Base-by-base conservation (phyloP, 2,113 vertebrate genomes). In the Anolis sagrei region DNA sequence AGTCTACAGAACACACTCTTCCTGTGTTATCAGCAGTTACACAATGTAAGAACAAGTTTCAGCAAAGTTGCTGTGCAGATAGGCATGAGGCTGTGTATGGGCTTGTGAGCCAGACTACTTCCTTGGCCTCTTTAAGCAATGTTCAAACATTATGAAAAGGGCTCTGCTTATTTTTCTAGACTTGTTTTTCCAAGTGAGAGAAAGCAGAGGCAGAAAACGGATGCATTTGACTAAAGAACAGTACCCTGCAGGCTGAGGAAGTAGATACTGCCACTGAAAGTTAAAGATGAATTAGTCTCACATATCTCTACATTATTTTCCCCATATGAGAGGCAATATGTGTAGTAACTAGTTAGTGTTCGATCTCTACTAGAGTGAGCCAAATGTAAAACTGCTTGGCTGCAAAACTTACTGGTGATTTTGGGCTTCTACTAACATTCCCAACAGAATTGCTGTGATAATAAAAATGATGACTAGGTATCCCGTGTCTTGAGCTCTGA, bases 11-110 rank as follows among this genome's bases (percentile, higher is more conserved):
- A 0, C 54, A 58, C 18, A 10, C 51, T 87, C 64, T 74, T n/a
- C 68, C 21, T 34, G 61, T 0, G 1, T 84, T 91, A 90, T 76
- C 83, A 87, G 76, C 86, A 93, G 89, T 58, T 39, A 89, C 23
- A 73, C 66, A 88, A 87, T 82, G 82, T 75, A 90, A 85, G n/a
- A 85, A 86, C 44, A 64, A 74, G n/a, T 86, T 69, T 80, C 79
- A 4, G 82, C 75, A 79, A 0, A 77, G 23, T 25, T 77, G 14
- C 19, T 10, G 21, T 69, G 68, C 68, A 2, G 11, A 34, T 76
- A 11, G 19, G 0, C 36, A 87, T 88, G 34, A 64, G 48, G 23
- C 21, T 62, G n/a, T 19, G n/a, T 21, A n/a, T 76, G 86, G 70
- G 32, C 68, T 88, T 81, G 11, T 61, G 21, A 36, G 44, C 61